Percentiles rank a stretch among this genome's conserved stretches.
Evolutionary conservation across 2,797 vertebrate species (phyloP).

Genomic region (Orestias chungarensis): DNA sequence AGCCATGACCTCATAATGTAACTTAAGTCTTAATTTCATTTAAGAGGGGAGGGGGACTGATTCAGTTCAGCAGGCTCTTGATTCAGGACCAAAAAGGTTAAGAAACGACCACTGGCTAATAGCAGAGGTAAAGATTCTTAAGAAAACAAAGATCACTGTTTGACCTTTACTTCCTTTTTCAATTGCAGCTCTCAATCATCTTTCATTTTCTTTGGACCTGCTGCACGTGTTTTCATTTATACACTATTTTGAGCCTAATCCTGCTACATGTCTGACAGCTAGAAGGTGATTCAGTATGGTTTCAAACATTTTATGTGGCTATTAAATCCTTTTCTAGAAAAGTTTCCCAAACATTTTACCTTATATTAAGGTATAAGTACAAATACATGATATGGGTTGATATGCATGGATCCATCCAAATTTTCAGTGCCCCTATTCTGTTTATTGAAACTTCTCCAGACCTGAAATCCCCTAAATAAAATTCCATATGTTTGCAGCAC

Average conservation of each 20-base stretch:
- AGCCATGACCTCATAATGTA: slow-evolving; percentile 73
- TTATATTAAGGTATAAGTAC: not conserved
- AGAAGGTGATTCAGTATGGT: slow-evolving; percentile 1
- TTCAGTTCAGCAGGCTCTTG: slow-evolving; percentile 50
- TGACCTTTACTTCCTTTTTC: slow-evolving; percentile 77
- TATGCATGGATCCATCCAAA: no score
- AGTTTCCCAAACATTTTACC: not conserved
- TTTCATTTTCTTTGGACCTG: slow-evolving; percentile 32
- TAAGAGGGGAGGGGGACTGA: slow-evolving; percentile 28
- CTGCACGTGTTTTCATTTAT: slow-evolving; percentile 73
- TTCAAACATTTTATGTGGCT: not conserved
- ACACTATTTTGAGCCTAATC: slow-evolving; percentile 42
- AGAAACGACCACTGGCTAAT: slow-evolving; percentile 71
- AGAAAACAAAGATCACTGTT: slow-evolving; percentile 70
- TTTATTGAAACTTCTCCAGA: not conserved
- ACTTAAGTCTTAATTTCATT: slow-evolving; percentile 75
- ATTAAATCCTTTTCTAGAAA: not conserved
- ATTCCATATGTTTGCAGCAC: not conserved
- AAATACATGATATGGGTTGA: not conserved
- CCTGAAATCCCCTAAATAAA: not conserved
- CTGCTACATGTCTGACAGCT: slow-evolving; percentile 24
- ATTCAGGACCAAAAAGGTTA: slow-evolving; percentile 72
- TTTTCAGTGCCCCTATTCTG: not conserved
- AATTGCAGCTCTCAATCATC: slow-evolving; percentile 68
- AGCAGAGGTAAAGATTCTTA: slow-evolving; percentile 70